Conservation (phyloP, 2,888 invertebrate species). For the Drosophila glabriapex region DNA sequence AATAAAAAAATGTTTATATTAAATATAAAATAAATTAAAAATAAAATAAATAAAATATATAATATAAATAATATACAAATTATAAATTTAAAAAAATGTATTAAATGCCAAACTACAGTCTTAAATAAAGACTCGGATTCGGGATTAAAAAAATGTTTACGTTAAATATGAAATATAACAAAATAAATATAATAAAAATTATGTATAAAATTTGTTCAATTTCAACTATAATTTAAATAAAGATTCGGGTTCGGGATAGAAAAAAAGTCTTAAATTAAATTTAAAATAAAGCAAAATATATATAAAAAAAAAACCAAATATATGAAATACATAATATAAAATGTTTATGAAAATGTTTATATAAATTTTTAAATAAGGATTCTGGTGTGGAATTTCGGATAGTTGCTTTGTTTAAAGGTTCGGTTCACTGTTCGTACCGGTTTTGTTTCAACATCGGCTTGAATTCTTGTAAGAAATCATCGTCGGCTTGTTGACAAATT, state of each 20-base stretch:
- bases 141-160: no score
- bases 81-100: no score
- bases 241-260: no score
- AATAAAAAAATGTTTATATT: not conserved
- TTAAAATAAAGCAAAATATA: not conserved
- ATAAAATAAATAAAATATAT: no score
- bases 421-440: not conserved
- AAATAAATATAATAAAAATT: not conserved
- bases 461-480: not conserved
- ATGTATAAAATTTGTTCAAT: not conserved
- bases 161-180: not conserved
- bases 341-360: not conserved
- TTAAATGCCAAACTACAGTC: no score
- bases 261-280: not conserved
- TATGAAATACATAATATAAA: not conserved
- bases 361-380: not conserved
- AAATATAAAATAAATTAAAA: no score
- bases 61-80: no score
- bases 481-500: not conserved
- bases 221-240: not conserved
- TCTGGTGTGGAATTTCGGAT: fast-evolving
- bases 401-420: not conserved
- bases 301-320: no score
- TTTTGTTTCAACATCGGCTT: not conserved
- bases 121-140: no score